phyloP scores from a whole-genome alignment of 2,888 invertebrate species.

The Bembecia ichneumoniformis region DNA sequence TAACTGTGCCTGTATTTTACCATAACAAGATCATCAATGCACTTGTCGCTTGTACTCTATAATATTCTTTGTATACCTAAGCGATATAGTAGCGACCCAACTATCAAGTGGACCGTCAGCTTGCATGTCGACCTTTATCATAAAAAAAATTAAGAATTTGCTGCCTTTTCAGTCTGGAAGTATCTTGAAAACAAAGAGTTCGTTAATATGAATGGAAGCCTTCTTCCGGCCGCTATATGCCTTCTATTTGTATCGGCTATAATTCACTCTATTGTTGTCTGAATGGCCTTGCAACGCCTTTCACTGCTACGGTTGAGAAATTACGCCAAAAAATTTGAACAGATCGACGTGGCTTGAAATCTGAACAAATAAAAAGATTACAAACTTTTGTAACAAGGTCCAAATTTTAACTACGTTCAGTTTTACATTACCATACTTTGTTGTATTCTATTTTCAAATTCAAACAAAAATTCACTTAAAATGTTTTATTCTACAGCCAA shows the following conservation, averaged over 20 bases:
- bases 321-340: constrained; percentile 37
- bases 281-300: constrained; percentile 51
- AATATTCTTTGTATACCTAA: no score
- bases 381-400: constrained; percentile 21
- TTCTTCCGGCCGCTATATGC: constrained; percentile 38
- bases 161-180: constrained; percentile 38
- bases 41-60: no score
- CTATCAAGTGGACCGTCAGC: no score
- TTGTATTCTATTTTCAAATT: no score
- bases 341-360: constrained; percentile 4
- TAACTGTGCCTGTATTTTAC: no score
- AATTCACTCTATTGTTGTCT: constrained; percentile 42
- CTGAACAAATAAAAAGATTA: background rate
- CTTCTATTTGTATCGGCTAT: constrained; percentile 32
- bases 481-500: no score
- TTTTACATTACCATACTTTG: no score
- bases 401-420: constrained; percentile 19
- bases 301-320: constrained; percentile 54
- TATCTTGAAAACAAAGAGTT: constrained; percentile 43
- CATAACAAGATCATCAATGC: no score
- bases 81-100: no score
- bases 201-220: constrained; percentile 46
- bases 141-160: constrained; percentile 11
- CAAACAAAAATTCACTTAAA: no score
- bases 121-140: no score